These are phyloP conservation scores for Brevimyrus niger DNA, from an alignment of 2,113 vertebrate species.

Conservation along the genomic window DNA sequence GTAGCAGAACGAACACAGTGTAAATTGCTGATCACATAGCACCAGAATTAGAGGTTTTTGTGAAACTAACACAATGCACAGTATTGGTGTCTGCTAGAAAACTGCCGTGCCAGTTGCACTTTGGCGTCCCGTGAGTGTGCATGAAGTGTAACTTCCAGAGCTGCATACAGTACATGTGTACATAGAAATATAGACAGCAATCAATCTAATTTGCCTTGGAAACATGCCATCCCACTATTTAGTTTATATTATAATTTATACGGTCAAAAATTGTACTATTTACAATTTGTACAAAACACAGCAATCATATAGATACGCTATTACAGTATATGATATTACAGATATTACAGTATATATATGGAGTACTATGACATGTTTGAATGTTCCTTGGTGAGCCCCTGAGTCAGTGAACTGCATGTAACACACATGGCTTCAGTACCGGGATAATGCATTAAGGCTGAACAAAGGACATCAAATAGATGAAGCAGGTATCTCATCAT, in stretches of 20 bases:
- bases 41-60: slow-evolving; percentile 27
- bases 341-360: background rate
- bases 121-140: background rate
- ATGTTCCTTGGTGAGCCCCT: background rate
- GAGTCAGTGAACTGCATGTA: background rate
- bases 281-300: background rate
- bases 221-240: background rate
- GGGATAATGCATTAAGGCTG: background rate
- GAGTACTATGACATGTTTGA: background rate
- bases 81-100: slow-evolving; percentile 34
- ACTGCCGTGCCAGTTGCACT: slow-evolving; percentile 28
- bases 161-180: background rate
- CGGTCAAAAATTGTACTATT: background rate
- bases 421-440: background rate
- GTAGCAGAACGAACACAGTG: background rate
- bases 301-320: background rate
- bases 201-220: background rate
- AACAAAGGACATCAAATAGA: background rate
- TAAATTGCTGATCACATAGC: slow-evolving; percentile 23
- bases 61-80: slow-evolving; percentile 35
- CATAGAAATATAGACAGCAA: background rate
- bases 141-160: background rate
- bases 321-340: background rate
- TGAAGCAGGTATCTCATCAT: background rate
- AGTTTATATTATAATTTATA: background rate